Conservation (phyloP, 2,888 invertebrate species). For the Agriopis marginaria region DNA sequence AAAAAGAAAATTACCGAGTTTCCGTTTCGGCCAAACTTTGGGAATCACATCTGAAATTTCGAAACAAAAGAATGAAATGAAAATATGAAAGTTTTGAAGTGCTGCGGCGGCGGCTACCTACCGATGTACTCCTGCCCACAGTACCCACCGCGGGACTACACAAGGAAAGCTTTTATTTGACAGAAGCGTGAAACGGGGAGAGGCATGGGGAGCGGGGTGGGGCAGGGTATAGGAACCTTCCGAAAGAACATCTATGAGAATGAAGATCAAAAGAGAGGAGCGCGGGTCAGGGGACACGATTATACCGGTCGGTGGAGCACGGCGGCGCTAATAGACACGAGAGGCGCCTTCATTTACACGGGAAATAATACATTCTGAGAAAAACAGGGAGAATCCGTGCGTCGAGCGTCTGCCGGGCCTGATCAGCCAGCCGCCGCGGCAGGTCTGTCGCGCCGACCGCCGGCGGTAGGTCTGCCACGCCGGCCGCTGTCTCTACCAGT, state of each 20-base stretch:
- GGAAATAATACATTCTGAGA: conserved; percentile 17
- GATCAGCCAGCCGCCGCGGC: neutral
- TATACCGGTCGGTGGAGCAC: conserved; percentile 32
- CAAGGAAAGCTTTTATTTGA: conserved; percentile 44
- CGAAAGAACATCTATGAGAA: conserved; percentile 50
- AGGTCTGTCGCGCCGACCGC: neutral
- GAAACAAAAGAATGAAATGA: conserved; percentile 43
- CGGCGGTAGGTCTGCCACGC: neutral
- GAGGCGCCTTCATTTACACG: conserved; percentile 14
- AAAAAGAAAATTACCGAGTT: conserved; percentile 41
- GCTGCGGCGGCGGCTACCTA: conserved; percentile 28
- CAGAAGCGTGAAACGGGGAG: conserved; percentile 37
- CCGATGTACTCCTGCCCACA: neutral
- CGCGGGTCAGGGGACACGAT: conserved; percentile 37
- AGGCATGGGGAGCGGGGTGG: neutral
- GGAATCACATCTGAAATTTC: conserved; percentile 37
- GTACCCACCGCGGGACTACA: conserved; percentile 7
- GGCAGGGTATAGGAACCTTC: conserved; percentile 16
- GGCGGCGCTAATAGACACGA: conserved; percentile 20
- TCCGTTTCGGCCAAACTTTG: conserved; percentile 38
- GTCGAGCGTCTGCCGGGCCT: conserved; percentile 1
- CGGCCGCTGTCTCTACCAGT: neutral
- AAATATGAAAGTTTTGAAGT: conserved; percentile 41
- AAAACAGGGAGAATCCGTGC: neutral
- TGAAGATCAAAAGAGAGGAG: conserved; percentile 54